phyloP scores from a whole-genome alignment of 2,797 vertebrate genomes.

The Gephyroberyx darwinii region DNA sequence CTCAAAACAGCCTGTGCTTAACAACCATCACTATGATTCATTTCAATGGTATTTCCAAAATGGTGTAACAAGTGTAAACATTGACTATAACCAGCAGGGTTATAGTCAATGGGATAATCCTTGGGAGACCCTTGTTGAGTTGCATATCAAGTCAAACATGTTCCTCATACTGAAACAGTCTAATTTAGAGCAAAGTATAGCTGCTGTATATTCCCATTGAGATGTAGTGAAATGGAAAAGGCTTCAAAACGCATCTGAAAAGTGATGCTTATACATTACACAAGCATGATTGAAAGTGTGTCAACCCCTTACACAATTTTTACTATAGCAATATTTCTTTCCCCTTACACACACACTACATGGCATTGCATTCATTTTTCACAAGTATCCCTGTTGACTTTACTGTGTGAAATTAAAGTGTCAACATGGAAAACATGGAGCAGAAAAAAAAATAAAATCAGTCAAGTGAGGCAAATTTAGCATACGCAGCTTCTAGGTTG shows the following conservation, averaged over 20 bases:
- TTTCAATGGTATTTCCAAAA: no score
- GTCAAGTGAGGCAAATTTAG: conserved; percentile 11
- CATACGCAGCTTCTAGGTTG: conserved; percentile 11
- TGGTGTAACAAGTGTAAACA: no score
- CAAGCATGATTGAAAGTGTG: no score
- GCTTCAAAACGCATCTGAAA: background rate
- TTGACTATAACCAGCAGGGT: background rate
- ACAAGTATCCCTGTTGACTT: conserved; percentile 1
- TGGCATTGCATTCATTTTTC: background rate
- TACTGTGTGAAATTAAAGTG: conserved; percentile 28
- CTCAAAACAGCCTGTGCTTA: no score
- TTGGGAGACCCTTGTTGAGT: background rate
- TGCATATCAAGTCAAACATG: conserved; percentile 25
- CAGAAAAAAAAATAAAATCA: background rate
- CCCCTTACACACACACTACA: conserved; percentile 1
- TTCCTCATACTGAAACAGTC: conserved; percentile 22
- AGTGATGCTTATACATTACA: background rate
- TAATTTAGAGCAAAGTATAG: conserved; percentile 15
- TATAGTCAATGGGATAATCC: background rate
- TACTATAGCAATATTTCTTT: background rate
- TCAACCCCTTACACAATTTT: background rate
- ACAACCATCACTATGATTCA: no score
- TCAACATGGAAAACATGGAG: background rate
- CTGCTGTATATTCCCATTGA: conserved; percentile 1
- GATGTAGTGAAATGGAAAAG: background rate